Evolutionary conservation across 2,888 invertebrate genomes (phyloP), one percentile per base, ranked within the genome.

Genomic region (Julus scandinavius): DNA sequence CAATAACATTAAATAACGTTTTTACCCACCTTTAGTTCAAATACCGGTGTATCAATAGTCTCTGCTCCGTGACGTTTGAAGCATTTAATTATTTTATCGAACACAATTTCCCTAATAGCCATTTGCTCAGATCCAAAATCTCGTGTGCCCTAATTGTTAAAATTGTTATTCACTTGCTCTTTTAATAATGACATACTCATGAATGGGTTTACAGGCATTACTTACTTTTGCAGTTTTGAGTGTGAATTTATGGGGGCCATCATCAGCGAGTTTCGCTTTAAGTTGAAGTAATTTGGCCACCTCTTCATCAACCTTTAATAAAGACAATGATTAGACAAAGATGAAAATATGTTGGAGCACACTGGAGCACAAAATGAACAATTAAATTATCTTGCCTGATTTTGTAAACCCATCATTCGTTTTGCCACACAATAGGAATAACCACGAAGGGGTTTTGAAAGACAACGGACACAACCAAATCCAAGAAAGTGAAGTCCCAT

Each of bases 11-110:
- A 29, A 29, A 13, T 11, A 20, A 49, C 63, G 15, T 13, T 45
- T 45, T 54, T n/a, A 7, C 90, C 88, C 92, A 97, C 98, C 94
- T 97, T 99, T 20, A 99, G 93, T 93, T 99, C 99, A 94, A 99
- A 99, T 29, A 99, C 97, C 84, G 99, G 99, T 41, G 99, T 99
- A 91, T 99, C 99, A 91, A 99, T 98, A 38, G 98, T 97, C 92
- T 98, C 98, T 29, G 98, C 99, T 72, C 99, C 99, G 91, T 99
- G 99, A 90, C 96, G 96, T 92, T 99, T 98, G 92, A 99, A 99
- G 88, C 98, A 96, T 5, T 94, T 92, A 40, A 96, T 94, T 90
- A 99, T 97, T 92, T 96, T 97, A 89, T 96, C 95, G 90, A 99
- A 93, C 0, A 98, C 93, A 11, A 92, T 91, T 89, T 97, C 95